phyloP scores from a whole-genome alignment of 2,113 vertebrate species.

The Aix galericulata region DNA sequence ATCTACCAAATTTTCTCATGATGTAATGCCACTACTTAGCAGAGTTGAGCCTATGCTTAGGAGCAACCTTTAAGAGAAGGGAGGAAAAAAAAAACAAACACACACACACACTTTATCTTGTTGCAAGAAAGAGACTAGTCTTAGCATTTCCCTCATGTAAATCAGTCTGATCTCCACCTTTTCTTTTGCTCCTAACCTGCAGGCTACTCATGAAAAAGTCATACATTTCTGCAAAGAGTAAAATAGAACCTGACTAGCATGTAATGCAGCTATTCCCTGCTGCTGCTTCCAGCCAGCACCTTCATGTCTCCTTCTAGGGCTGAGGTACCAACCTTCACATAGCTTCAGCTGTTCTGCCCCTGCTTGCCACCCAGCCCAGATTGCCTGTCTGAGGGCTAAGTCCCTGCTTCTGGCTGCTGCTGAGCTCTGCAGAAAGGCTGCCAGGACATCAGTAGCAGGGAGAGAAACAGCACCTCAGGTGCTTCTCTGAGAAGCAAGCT shows the following conservation, averaged over 20 bases:
- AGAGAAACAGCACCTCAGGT: background rate
- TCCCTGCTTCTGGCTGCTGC: background rate
- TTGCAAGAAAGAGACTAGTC: background rate
- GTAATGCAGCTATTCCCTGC: background rate
- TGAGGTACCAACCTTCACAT: background rate
- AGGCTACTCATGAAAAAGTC: background rate
- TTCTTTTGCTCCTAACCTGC: background rate
- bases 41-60: background rate
- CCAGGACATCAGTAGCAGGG: background rate
- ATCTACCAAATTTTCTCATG: background rate
- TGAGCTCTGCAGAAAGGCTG: background rate
- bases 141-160: background rate
- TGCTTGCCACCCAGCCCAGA: background rate
- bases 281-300: background rate
- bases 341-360: background rate
- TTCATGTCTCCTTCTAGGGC: background rate
- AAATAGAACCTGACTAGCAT: background rate
- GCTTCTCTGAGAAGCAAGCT: background rate
- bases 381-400: background rate
- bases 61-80: background rate
- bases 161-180: background rate
- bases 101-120: background rate
- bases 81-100: background rate
- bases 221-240: background rate
- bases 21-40: background rate